A percentile compares a stretch with the other conserved stretches of the same genome.
phyloP scores from a whole-genome alignment of 2,797 vertebrate genomes.

The Spinus pinus region DNA sequence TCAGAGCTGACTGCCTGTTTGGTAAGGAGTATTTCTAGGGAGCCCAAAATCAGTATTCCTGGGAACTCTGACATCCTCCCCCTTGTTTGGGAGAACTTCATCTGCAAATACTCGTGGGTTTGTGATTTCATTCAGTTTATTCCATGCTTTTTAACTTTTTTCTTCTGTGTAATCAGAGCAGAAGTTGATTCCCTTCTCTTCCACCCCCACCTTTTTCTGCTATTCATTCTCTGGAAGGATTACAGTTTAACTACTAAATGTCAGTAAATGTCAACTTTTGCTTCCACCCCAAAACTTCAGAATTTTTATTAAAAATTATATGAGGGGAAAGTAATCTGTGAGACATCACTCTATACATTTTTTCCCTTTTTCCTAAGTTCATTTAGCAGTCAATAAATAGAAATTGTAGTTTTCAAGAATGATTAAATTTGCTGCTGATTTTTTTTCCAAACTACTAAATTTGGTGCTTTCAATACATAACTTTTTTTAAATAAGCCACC shows the following conservation, averaged over 20 bases:
- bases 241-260: slow-evolving; percentile 50
- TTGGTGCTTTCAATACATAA: not conserved
- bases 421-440: not conserved
- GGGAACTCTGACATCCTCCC: not conserved
- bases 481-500: not conserved
- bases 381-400: not conserved
- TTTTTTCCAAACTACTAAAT: not conserved
- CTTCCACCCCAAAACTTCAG: slow-evolving; percentile 1
- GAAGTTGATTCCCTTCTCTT: slow-evolving; percentile 35
- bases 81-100: not conserved
- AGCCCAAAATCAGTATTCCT: not conserved
- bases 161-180: slow-evolving; percentile 26
- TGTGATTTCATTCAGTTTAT: not conserved
- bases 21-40: not conserved
- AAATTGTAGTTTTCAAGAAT: not conserved
- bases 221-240: slow-evolving; percentile 41
- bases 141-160: not conserved
- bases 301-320: not conserved
- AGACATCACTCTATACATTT: not conserved
- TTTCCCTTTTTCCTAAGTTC: not conserved
- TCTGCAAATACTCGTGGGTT: not conserved
- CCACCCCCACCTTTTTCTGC: slow-evolving; percentile 24
- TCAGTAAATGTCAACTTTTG: slow-evolving; percentile 59
- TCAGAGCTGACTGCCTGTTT: not conserved
- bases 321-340: not conserved